Conservation (phyloP, 2,113 vertebrate genomes). For the Gnathonemus longibarbis region DNA sequence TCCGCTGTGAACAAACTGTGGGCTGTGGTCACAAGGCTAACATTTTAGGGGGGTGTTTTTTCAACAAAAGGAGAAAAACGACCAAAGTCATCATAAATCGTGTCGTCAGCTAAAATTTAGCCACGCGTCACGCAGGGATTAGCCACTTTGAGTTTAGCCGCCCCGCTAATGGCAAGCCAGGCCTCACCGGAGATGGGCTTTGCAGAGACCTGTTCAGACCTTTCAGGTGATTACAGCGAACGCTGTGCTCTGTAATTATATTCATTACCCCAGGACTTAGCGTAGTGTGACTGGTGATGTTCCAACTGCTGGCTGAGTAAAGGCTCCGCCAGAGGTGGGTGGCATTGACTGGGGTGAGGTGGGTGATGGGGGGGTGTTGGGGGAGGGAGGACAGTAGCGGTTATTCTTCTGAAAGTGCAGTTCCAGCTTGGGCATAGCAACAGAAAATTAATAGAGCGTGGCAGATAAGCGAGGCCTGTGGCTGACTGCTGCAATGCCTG, state of each 20-base stretch:
- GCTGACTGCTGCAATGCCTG: background rate
- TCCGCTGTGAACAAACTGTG: background rate
- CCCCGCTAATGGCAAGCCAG: background rate
- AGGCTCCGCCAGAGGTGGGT: background rate
- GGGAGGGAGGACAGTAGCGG: background rate
- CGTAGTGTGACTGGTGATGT: background rate
- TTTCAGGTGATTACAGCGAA: background rate
- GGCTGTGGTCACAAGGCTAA: background rate
- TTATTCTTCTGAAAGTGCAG: background rate
- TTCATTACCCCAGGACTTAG: background rate
- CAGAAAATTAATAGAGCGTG: conserved; percentile 30
- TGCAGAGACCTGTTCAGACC: background rate
- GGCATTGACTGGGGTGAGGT: background rate
- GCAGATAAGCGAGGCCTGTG: conserved; percentile 12
- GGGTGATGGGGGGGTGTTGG: background rate
- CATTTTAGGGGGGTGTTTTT: background rate
- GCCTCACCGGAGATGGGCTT: background rate
- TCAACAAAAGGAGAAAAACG: background rate
- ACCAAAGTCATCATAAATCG: background rate
- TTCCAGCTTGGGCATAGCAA: background rate
- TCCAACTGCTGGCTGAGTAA: background rate
- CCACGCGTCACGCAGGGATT: background rate
- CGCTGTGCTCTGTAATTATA: background rate
- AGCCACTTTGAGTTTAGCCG: background rate
- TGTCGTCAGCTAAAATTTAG: background rate